These are phyloP conservation scores for Orthosia cruda DNA, from an alignment of 2,888 invertebrate species.

Conservation along the genomic window DNA sequence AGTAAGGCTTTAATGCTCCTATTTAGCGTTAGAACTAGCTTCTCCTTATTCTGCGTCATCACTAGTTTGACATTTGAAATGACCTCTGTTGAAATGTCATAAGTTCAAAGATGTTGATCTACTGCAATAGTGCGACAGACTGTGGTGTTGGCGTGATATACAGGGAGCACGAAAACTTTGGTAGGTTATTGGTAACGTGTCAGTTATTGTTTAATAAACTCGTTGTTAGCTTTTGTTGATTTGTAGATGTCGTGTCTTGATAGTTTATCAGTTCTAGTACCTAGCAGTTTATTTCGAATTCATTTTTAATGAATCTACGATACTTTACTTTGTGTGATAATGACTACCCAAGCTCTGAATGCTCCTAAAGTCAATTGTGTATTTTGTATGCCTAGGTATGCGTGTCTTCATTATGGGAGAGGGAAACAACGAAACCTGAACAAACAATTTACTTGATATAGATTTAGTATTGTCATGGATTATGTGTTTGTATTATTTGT, in stretches of 20 bases:
- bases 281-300: background rate
- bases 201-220: conserved; percentile 29
- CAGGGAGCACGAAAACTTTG: conserved; percentile 20
- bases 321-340: background rate
- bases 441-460: too few species aligned
- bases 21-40: background rate
- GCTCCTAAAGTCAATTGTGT: too few species aligned
- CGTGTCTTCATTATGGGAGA: too few species aligned
- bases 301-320: conserved; percentile 15
- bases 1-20: background rate
- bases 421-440: too few species aligned
- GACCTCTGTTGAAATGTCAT: background rate
- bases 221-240: conserved; percentile 27
- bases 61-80: background rate
- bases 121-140: conserved; percentile 1
- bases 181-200: conserved; percentile 12
- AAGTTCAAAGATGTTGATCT: conserved; percentile 9
- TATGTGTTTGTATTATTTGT: too few species aligned
- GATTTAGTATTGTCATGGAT: too few species aligned
- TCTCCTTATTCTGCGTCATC: background rate
- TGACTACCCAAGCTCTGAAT: background rate
- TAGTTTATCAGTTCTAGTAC: conserved; percentile 7
- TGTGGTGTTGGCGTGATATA: conserved; percentile 32
- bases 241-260: conserved; percentile 43
- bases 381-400: too few species aligned